Base-by-base conservation (phyloP, 2,888 invertebrate genomes). In the Pardosa pseudoannulata region DNA sequence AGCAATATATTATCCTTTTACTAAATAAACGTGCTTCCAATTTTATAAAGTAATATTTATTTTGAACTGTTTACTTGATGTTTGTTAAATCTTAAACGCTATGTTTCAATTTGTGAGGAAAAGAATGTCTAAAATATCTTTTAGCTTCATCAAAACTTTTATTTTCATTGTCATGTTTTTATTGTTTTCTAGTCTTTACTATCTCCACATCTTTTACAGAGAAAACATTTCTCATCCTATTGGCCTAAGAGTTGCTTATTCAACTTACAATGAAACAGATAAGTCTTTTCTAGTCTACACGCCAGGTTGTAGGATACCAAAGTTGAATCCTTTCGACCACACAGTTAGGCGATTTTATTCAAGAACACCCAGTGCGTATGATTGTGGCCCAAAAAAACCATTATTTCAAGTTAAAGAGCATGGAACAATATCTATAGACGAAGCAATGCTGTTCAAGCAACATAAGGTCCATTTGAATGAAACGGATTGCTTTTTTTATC, bases 271-370 rank as follows among this genome's bases (percentile, higher is more conserved):
- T 65, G 71, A 78, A 27, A 78, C 67, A 13, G 70, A 87, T 56
- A 80, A 80, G 36, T 68, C 72, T 11, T 88, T 75, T 62, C 27
- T 88, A 19, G 74, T 88, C 9, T 75, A 85, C 27, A 89, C 88
- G 1, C 62, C 86, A 0, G 87, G 88, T 11, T 88, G 88, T 41
- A 73, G 68, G 46, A 89, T 89, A 19, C 88, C 88, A 65, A 87
- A 88, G 36, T 88, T 79, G 23, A 73, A 88, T 36, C 86, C 88
- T 1, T 88, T 88, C 28, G 88, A 89, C 19, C 67, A 73, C 23
- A 78, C 76, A 3, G 86, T 88, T 11, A 82, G 64, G 56, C 27
- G 65, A 27, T 89, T 88, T 39, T 89, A 72, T 62, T 67, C 80
- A 5, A 87, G 76, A 80, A 72, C 70, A 32, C 71, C 78, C 19